Evolutionary conservation across 53 echinoderm and acorn worm species (phyloP).

Genomic region (Henricia sp.): DNA sequence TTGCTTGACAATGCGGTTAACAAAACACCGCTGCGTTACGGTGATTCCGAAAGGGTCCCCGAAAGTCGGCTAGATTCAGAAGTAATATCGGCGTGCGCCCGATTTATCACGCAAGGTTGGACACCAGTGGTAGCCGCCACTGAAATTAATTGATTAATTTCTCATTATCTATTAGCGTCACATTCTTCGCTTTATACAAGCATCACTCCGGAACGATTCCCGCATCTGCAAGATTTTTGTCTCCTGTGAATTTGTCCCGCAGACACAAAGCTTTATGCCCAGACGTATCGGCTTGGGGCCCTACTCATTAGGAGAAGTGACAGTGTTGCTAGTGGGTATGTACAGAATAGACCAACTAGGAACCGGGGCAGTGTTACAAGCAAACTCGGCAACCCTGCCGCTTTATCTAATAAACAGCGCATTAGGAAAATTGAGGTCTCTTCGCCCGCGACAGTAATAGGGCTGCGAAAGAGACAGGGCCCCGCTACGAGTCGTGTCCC

Average conservation of each 20-base stretch:
- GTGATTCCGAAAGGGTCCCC: no score
- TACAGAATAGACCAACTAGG: background rate
- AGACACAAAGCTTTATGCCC: slow-evolving; percentile 19
- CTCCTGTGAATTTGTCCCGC: slow-evolving; percentile 1
- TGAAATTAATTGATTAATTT: slow-evolving; percentile 50
- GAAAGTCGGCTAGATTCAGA: no score
- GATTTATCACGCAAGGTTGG: slow-evolving; percentile 12
- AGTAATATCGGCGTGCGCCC: no score
- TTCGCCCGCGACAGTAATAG: slow-evolving; percentile 12
- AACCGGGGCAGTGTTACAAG: slow-evolving; percentile 42
- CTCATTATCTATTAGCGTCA: slow-evolving; percentile 22
- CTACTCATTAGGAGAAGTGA: slow-evolving; percentile 55
- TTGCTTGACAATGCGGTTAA: no score
- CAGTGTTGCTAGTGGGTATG: slow-evolving; percentile 44
- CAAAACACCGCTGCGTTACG: no score
- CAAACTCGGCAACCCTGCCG: background rate
- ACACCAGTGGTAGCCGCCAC: slow-evolving; percentile 28
- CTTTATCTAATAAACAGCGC: slow-evolving; percentile 52
- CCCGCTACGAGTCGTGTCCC: background rate
- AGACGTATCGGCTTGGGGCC: slow-evolving; percentile 19
- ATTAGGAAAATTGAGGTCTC: slow-evolving; percentile 59
- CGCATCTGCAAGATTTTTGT: slow-evolving; percentile 7
- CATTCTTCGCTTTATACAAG: background rate
- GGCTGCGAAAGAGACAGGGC: background rate
- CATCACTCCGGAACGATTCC: slow-evolving; percentile 28